Conservation (phyloP, 1,140 invertebrate genomes). For the Kradibia gibbosae region DNA sequence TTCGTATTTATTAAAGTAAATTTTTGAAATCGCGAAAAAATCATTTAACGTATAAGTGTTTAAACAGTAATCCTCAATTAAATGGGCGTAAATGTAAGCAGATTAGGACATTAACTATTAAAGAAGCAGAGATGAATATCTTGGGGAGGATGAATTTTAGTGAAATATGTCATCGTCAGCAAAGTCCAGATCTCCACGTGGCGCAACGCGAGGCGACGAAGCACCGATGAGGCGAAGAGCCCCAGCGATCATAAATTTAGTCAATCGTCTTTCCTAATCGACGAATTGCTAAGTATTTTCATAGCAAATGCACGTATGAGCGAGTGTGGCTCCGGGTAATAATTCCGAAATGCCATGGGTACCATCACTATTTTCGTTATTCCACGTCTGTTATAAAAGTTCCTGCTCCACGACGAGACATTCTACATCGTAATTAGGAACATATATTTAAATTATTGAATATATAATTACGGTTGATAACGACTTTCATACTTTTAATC, state of each 20-base stretch:
- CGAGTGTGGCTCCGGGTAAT: not conserved
- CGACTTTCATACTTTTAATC: not conserved
- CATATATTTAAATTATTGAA: not conserved
- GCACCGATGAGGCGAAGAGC: not conserved
- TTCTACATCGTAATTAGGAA: not conserved
- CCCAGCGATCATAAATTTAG: constrained; percentile 33
- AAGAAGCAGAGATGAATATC: constrained; percentile 22
- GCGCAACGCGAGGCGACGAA: not conserved
- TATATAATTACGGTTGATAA: not conserved
- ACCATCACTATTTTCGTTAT: not conserved
- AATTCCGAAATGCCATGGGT: constrained; percentile 20
- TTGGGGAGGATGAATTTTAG: constrained; percentile 10
- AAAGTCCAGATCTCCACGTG: constrained; percentile 2
- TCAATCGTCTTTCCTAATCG: constrained; percentile 33
- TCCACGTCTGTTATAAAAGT: constrained; percentile 2
- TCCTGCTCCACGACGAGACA: not conserved
- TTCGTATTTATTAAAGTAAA: not conserved
- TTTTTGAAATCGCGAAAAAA: constrained; percentile 26
- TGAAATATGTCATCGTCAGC: not conserved
- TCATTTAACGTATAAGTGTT: not conserved
- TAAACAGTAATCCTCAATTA: constrained; percentile 26
- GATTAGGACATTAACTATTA: constrained; percentile 30
- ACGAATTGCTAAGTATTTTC: constrained; percentile 20
- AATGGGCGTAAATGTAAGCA: constrained; percentile 11
- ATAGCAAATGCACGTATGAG: constrained; percentile 20